These are phyloP conservation scores for Sturnira hondurensis DNA, from an alignment of 2,113 vertebrate species.

Conservation along the genomic window DNA sequence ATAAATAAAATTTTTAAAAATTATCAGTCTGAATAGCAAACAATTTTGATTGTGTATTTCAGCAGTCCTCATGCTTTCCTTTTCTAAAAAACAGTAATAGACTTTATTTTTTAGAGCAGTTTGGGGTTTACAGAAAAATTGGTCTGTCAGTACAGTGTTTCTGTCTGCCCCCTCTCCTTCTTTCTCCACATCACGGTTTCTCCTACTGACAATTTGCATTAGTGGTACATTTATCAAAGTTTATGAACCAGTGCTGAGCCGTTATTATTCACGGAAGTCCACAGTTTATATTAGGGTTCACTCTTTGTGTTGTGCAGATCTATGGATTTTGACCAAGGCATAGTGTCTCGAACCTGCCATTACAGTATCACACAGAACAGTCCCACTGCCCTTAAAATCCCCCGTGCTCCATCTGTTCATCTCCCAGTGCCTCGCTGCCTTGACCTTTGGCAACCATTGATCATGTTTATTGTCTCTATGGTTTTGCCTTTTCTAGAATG, in stretches of 20 bases:
- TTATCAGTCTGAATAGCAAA: neutral
- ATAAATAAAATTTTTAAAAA: too few species aligned
- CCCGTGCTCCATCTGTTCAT: neutral
- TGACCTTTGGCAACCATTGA: neutral
- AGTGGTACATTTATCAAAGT: neutral
- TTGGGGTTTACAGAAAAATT: neutral
- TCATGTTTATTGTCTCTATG: neutral
- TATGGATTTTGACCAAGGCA: neutral
- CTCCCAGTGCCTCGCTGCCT: neutral
- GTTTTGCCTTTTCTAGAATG: neutral
- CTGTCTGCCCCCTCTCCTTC: neutral
- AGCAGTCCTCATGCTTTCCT: neutral
- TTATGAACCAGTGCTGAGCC: neutral
- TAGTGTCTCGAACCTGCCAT: neutral
- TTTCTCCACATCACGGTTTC: neutral
- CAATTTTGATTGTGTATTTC: neutral
- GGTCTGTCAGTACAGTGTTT: neutral
- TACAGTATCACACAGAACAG: neutral
- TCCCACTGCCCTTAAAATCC: neutral
- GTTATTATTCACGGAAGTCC: neutral
- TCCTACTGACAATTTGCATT: neutral
- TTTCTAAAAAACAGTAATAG: neutral
- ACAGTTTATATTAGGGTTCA: neutral
- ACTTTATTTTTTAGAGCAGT: neutral
- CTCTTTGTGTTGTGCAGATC: neutral